phyloP scores from a whole-genome alignment of 1,140 invertebrate genomes.

The Drosophila sproati region DNA sequence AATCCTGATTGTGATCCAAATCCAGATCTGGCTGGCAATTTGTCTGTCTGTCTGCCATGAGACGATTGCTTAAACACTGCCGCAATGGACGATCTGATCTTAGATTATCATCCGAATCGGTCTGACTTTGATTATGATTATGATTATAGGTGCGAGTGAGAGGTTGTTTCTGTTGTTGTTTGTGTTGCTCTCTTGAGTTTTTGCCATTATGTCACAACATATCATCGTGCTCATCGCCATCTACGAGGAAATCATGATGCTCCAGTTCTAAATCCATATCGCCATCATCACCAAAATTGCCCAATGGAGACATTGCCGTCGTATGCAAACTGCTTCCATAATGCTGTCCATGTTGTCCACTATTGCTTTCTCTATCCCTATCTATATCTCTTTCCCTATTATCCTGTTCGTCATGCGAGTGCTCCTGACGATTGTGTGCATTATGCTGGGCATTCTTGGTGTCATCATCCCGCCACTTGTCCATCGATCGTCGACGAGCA shows the following conservation, averaged over 20 bases:
- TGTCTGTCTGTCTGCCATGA: too few relatives aligned
- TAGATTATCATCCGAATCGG: neutral
- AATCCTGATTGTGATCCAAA: too few relatives aligned
- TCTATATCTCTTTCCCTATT: neutral
- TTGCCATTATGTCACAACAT: constrained; percentile 85
- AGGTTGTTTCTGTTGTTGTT: constrained; percentile 1
- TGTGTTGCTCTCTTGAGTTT: constrained; percentile 13
- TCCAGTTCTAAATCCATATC: constrained; percentile 79
- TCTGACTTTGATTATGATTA: neutral
- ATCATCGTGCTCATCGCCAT: constrained; percentile 83
- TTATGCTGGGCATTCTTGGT: constrained; percentile 84
- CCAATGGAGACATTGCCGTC: constrained; percentile 83
- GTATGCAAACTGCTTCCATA: constrained; percentile 56
- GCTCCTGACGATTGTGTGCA: constrained; percentile 29
- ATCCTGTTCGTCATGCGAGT: constrained; percentile 40
- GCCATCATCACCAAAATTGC: constrained; percentile 62
- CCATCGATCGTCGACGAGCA: constrained; percentile 97
- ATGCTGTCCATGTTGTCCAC: constrained; percentile 41
- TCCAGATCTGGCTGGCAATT: too few relatives aligned
- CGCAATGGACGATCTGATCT: neutral
- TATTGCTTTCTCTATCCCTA: constrained; percentile 19
- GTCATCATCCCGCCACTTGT: constrained; percentile 99
- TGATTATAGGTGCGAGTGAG: constrained; percentile 5
- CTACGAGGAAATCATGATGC: constrained; percentile 84
- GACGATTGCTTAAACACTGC: too few relatives aligned